These are phyloP conservation scores for Andrena minutula DNA, from an alignment of 2,888 invertebrate species.

Conservation along the genomic window DNA sequence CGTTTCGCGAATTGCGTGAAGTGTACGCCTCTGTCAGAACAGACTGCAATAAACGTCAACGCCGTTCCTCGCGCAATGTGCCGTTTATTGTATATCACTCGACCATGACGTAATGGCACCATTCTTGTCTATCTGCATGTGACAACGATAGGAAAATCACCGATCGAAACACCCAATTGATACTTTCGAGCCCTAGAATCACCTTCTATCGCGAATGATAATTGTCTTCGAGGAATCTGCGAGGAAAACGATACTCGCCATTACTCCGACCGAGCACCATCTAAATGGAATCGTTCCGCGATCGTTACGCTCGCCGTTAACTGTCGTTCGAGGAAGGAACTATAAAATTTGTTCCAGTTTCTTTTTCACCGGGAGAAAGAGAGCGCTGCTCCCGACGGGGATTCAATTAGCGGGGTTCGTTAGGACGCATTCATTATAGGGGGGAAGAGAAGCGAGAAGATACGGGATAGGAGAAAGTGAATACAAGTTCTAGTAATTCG, in stretches of 20 bases:
- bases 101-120: constrained; percentile 23
- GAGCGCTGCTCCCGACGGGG: background rate
- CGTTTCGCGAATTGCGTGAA: constrained; percentile 57
- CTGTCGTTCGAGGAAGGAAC: constrained; percentile 37
- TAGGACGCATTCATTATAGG: constrained; percentile 36
- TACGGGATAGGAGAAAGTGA: constrained; percentile 19
- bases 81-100: constrained; percentile 14
- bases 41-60: constrained; percentile 18
- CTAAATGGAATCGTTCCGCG: constrained; percentile 41
- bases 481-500: constrained; percentile 12
- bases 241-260: constrained; percentile 25
- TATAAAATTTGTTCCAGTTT: constrained; percentile 48
- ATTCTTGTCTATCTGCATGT: background rate
- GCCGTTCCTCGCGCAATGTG: background rate
- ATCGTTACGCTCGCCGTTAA: constrained; percentile 47
- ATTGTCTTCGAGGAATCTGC: constrained; percentile 34
- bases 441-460: background rate
- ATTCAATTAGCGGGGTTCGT: constrained; percentile 45
- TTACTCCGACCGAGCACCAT: constrained; percentile 9
- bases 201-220: constrained; percentile 23
- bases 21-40: background rate
- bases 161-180: background rate
- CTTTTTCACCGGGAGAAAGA: constrained; percentile 27
- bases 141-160: constrained; percentile 24
- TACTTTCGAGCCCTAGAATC: background rate